A percentile compares a stretch with the other conserved stretches of the same genome.
Evolutionary conservation across 2,797 vertebrate species (phyloP).

Genomic region (Aulostomus chinensis): DNA sequence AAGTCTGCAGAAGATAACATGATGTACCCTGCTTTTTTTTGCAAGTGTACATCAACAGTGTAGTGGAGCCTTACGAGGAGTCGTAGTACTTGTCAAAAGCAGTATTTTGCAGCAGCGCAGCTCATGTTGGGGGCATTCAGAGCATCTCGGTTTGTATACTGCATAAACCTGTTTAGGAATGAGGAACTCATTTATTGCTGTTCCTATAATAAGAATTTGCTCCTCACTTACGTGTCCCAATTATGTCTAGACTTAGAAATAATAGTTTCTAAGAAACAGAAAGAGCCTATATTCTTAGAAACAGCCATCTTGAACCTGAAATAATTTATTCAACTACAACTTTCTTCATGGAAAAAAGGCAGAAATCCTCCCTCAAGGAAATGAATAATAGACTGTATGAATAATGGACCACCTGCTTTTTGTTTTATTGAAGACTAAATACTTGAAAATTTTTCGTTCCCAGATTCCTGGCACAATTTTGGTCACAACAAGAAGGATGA

Average conservation of each 20-base stretch:
- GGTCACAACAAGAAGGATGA: neutral
- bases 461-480: neutral
- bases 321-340: neutral
- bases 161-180: no score
- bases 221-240: neutral
- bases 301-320: neutral
- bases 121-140: no score
- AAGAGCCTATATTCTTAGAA: slow-evolving; percentile 10
- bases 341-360: neutral
- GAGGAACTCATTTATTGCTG: slow-evolving; percentile 1
- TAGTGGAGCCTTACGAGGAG: no score
- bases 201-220: neutral
- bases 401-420: no score
- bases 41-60: neutral
- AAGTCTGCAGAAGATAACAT: no score
- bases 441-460: no score
- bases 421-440: no score
- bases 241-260: no score
- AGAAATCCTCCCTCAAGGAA: neutral
- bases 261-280: no score
- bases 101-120: neutral
- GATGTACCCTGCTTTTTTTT: no score
- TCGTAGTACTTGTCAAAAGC: no score
- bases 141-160: no score
- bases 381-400: slow-evolving; percentile 4